These are phyloP conservation scores for Rhynchopsitta pachyrhyncha DNA, from an alignment of 2,113 vertebrate species.

Conservation along the genomic window DNA sequence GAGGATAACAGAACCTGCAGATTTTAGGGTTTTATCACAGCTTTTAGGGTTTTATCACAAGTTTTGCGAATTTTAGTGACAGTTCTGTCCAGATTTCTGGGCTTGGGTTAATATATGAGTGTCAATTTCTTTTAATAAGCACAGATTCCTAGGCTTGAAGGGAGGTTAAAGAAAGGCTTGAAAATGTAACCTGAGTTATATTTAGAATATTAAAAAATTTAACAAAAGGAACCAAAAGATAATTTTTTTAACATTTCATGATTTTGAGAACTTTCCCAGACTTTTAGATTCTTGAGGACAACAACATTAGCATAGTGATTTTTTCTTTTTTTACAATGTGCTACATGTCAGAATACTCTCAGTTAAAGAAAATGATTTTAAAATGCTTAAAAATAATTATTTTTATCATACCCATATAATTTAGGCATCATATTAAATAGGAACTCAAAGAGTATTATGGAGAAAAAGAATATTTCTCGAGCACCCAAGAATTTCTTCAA, in stretches of 20 bases:
- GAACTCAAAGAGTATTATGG: background rate
- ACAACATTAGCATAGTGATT: background rate
- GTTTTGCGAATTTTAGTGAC: background rate
- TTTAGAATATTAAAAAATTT: background rate
- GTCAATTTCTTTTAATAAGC: background rate
- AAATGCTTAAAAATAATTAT: background rate
- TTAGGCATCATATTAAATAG: background rate
- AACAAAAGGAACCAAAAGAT: background rate
- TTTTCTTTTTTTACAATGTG: background rate
- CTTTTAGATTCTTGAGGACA: background rate
- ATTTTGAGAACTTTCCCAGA: background rate
- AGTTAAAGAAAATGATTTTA: background rate
- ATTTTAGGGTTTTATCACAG: background rate
- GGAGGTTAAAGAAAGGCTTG: background rate
- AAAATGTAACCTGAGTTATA: background rate
- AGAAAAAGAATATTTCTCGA: background rate
- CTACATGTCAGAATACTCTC: background rate
- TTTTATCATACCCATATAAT: background rate
- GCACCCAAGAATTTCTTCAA: background rate
- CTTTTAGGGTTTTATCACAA: background rate
- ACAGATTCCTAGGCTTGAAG: background rate
- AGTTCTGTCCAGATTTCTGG: background rate
- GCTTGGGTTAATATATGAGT: background rate
- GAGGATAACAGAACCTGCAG: background rate
- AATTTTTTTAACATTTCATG: background rate